Evolutionary conservation across 2,888 invertebrate species (phyloP), one percentile per base, ranked within the genome.

Genomic region (Galerucella nymphaeae): DNA sequence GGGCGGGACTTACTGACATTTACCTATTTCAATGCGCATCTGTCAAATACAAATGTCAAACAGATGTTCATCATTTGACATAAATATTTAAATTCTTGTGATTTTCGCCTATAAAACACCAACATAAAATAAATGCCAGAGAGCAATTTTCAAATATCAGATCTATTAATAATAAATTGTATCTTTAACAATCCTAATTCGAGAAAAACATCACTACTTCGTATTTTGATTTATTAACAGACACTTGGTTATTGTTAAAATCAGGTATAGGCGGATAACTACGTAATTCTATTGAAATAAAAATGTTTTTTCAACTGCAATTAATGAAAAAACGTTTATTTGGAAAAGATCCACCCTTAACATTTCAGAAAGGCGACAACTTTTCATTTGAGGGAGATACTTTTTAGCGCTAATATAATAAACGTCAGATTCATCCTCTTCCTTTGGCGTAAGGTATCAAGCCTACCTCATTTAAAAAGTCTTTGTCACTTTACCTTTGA

Each of bases 161-260:
- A 66, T 66, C 53, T 65, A 11, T 20, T 41, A 41, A 41, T n/a
- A 41, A n/a, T 65, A 53, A 53, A 41, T 57, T 66, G 30, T 38
- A 59, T 14, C n/a, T 59, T 30, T 59, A 66, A 66, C 42, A 66
- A 66, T 66, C 66, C 41, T 57, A 18, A 9, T 59, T 38, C 16
- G 38, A 59, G n/a, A 59, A 9, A 14, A 23, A 59, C 38, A 13
- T 59, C 30, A 38, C 30, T 38, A 38, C 30, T 59, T 55, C 41
- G 2, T 66, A 66, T 66, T 66, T 66, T 55, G 66, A 66, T 66
- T 66, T 65, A 11, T 64, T 45, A 13, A 50, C 53, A 11, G 38
- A 41, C 66, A 41, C 16, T 53, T 66, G n/a, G 10, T 59, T 59
- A 59, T 14, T 66, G 18, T 66, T 57, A 13, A 23, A 62, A 38